Evolutionary conservation across 2,888 invertebrate species (phyloP), one percentile per base, ranked within the genome.

Genomic region (Ischnus inquisitorius): DNA sequence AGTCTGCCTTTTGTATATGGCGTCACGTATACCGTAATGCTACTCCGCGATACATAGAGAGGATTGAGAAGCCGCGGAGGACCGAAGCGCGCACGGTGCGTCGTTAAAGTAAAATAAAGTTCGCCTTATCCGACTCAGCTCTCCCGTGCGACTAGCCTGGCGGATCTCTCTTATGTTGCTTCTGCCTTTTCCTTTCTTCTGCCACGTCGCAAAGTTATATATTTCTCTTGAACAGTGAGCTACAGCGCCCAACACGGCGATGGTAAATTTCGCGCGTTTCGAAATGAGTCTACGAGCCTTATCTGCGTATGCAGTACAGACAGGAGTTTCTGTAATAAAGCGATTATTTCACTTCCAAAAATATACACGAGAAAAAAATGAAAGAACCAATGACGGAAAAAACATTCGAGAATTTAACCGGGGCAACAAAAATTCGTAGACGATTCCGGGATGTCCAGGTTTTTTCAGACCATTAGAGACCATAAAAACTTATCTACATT

Each of bases 21-120:
- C 79, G 78, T 84, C 82, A 74, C 83, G 48, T 46, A 82, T 78
- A 75, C 22, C 14, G 69, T 60, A 74, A 25, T 54, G 79, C 34
- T 64, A 48, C 75, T 64, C 39, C 39, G 48, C 75, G 48, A 83
- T 72, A 78, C 25, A 78, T 68, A 46, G 57, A 71, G 71, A 64
- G 67, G 71, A 81, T 84, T 57, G 82, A n/a, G 71, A 83, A 85
- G 79, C 82, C 72, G 85, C 82, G 71, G 67, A 76, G 87, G 78
- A 46, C 19, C 39, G 69, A 34, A 64, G 69, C 71, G 71, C 80
- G 54, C 86, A 81, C 87, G 85, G 88, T 64, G 67, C 87, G 89
- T 90, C 89, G 89, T 92, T 91, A 92, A 91, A 92, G 86, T 90
- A 89, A 91, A 91, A 92, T 92, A 92, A 92, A 92, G 88, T 78